Base-by-base conservation (phyloP, 2,888 invertebrate genomes). In the Antheraea yamamai region DNA sequence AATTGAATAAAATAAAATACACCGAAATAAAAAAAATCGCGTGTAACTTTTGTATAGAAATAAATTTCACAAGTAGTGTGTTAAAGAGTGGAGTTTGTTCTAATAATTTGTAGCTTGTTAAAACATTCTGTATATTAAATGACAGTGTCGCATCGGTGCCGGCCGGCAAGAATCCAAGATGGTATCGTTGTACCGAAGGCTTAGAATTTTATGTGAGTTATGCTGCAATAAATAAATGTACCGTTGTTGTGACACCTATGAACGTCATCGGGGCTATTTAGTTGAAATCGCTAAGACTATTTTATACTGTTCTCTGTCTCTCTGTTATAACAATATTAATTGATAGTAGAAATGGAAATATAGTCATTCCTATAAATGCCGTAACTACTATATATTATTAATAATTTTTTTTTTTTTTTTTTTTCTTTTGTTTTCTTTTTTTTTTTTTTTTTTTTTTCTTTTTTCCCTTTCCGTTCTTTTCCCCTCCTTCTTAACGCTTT, bases 191-290 rank as follows among this genome's bases (percentile, higher is more conserved):
- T 86, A 86, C 88, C 84, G 88, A 90, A 87, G 91, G 91, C 92
- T 93, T 91, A 91, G 89, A 88, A 83, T 90, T 92, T 90, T 92
- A 91, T 90, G 92, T 92, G 92, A 93, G 88, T 92, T 93, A 95
- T 93, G 88, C 90, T 79, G 88, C 86, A 86, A 94, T 94, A 94
- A 95, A 94, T 92, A 91, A 92, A 89, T 87, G 84, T 88, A 91
- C 93, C 92, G 93, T 93, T 91, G 87, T 81, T 87, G 82, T 83
- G 90, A 91, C 92, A 93, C 91, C 90, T 89, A 89, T 88, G 91
- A 90, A 91, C 89, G 91, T 93, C 92, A 92, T 85, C 89, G 84
- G 83, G 80, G 78, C 80, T 80, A 78, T 79, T 77, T 80, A 84
- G 84, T 86, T 85, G 81, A 81, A 83, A 84, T 85, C 81, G 85